Conservation (phyloP, 2,888 invertebrate genomes). For the Pemphredon lugubris region DNA sequence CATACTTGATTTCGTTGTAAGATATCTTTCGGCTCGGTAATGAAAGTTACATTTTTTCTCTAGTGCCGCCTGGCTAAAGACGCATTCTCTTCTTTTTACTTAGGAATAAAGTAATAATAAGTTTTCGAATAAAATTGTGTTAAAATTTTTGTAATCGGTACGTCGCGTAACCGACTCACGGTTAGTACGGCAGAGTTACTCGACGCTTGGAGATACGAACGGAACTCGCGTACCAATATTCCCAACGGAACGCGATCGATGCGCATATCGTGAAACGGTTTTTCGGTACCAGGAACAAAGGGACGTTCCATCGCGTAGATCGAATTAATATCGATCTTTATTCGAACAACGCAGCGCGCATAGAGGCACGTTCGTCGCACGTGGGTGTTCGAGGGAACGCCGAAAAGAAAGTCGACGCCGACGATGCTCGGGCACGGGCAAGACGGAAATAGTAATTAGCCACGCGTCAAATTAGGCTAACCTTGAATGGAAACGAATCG, state of each 20-base stretch:
- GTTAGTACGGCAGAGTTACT: too few relatives aligned
- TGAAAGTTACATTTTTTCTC: too few relatives aligned
- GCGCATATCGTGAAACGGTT: constrained; percentile 30
- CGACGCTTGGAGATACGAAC: not conserved
- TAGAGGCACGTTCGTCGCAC: constrained; percentile 41
- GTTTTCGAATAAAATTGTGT: too few relatives aligned
- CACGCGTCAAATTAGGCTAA: constrained; percentile 56
- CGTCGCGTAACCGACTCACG: too few relatives aligned
- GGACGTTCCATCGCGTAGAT: constrained; percentile 45
- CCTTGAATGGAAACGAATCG: constrained; percentile 46
- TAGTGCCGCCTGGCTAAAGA: too few relatives aligned
- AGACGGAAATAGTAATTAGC: constrained; percentile 64
- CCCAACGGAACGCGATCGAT: constrained; percentile 1
- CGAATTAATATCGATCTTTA: constrained; percentile 57
- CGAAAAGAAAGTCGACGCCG: constrained; percentile 47
- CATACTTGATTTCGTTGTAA: too few relatives aligned
- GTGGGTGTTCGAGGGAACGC: constrained; percentile 47
- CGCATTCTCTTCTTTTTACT: too few relatives aligned
- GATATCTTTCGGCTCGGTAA: too few relatives aligned
- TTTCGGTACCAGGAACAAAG: constrained; percentile 36
- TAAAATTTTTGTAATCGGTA: too few relatives aligned
- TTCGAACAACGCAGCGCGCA: constrained; percentile 39
- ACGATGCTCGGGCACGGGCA: constrained; percentile 20
- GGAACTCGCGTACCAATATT: constrained; percentile 25
- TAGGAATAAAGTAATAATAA: too few relatives aligned